Percentiles rank a stretch among this genome's conserved stretches.
Conservation (phyloP, 2,797 vertebrate species). For the Atherinosoma microstoma region DNA sequence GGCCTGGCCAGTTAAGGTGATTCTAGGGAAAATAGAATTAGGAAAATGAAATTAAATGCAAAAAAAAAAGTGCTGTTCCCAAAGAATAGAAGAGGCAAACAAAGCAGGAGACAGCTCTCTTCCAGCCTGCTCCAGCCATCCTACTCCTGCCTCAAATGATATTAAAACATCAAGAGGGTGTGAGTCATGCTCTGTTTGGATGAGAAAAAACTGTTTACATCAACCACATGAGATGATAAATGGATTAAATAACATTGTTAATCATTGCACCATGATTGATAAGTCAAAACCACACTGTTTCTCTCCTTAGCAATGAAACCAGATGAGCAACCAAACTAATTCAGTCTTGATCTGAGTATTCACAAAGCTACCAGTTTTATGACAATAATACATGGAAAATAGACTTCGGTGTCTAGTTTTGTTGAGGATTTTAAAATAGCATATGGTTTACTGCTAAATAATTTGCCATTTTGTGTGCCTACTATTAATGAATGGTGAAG, state of each 20-base stretch:
- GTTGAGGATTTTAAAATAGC: slow-evolving; percentile 8
- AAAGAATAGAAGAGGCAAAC: slow-evolving; percentile 49
- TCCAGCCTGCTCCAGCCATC: slow-evolving; percentile 47
- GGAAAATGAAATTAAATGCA: slow-evolving; percentile 65
- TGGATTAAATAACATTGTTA: slow-evolving; percentile 42
- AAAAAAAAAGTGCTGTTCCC: slow-evolving; percentile 53
- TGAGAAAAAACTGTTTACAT: slow-evolving; percentile 42
- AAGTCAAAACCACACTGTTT: slow-evolving; percentile 19
- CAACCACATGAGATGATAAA: slow-evolving; percentile 39
- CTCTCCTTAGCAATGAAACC: slow-evolving; percentile 3
- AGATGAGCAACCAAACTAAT: slow-evolving; percentile 20
- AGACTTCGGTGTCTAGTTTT: slow-evolving; percentile 14
- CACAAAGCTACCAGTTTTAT: background rate
- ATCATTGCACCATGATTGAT: slow-evolving; percentile 51
- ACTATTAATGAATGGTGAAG: slow-evolving; percentile 37
- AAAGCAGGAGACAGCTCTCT: slow-evolving; percentile 58
- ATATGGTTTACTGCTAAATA: slow-evolving; percentile 45
- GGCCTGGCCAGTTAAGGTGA: slow-evolving; percentile 28
- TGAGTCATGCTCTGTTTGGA: slow-evolving; percentile 53
- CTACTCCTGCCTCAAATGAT: slow-evolving; percentile 59
- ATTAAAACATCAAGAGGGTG: slow-evolving; percentile 59
- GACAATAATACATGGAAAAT: slow-evolving; percentile 20
- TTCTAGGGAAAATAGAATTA: slow-evolving; percentile 67
- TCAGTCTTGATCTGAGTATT: slow-evolving; percentile 30
- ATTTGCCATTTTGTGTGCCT: slow-evolving; percentile 43